These are phyloP conservation scores for Carduelis carduelis DNA, from an alignment of 2,797 vertebrate species.

Conservation along the genomic window DNA sequence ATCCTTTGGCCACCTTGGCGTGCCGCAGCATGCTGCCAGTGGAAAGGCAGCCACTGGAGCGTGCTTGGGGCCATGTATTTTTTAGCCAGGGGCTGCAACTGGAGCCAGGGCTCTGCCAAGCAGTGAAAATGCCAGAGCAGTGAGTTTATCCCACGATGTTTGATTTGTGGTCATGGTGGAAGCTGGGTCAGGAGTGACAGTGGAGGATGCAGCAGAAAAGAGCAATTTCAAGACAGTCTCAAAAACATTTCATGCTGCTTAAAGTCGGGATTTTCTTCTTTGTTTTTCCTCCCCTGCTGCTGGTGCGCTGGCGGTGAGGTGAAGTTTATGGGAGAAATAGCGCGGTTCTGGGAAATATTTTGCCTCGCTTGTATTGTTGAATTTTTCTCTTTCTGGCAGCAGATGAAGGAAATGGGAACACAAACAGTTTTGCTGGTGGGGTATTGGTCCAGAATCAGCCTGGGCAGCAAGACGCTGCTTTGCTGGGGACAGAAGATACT, in stretches of 20 bases:
- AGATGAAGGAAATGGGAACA: not conserved
- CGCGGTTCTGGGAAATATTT: constrained; percentile 37
- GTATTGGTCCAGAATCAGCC: constrained; percentile 9
- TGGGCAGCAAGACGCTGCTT: not conserved
- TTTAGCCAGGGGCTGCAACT: not conserved
- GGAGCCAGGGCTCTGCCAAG: not conserved
- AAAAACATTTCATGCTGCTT: not conserved
- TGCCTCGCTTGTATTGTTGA: constrained; percentile 30
- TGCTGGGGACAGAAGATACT: constrained; percentile 2
- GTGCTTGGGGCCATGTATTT: not conserved
- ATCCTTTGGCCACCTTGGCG: not conserved
- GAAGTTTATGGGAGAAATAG: constrained; percentile 24
- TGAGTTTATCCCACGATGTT: constrained; percentile 5
- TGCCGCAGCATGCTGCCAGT: rapidly evolving
- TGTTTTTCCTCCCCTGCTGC: not conserved
- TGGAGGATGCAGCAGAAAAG: not conserved
- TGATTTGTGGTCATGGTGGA: not conserved
- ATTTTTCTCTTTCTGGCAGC: constrained; percentile 26
- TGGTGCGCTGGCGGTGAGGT: not conserved
- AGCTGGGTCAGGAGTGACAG: not conserved
- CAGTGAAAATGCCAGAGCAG: constrained; percentile 7
- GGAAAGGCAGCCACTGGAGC: not conserved
- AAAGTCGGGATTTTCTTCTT: not conserved
- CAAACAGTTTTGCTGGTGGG: not conserved
- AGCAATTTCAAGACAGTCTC: not conserved